These are phyloP conservation scores for Archilochus colubris DNA, from an alignment of 2,113 vertebrate genomes.

Conservation along the genomic window DNA sequence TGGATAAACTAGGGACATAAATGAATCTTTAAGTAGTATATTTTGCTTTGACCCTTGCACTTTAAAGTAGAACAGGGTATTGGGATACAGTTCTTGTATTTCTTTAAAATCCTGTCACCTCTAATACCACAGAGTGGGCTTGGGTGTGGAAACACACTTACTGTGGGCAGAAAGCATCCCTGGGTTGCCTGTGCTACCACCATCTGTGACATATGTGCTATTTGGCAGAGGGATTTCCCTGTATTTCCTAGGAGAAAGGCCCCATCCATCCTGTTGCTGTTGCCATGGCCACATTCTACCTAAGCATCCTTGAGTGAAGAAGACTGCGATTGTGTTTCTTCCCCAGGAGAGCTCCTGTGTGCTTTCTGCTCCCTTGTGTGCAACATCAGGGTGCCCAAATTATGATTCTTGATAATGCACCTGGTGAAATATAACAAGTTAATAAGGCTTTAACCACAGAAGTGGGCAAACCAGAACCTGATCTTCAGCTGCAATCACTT, in stretches of 20 bases:
- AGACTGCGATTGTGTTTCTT: not conserved
- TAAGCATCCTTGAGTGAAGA: not conserved
- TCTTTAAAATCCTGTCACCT: not conserved
- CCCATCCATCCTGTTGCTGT: conserved; percentile 29
- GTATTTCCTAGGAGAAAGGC: not conserved
- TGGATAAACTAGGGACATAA: not conserved
- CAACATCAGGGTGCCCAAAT: not conserved
- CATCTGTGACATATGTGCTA: not conserved
- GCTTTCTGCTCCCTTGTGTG: not conserved
- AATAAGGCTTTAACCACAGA: not conserved
- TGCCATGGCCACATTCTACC: conserved; percentile 44
- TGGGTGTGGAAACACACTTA: not conserved
- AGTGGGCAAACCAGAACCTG: not conserved
- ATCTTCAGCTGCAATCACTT: not conserved
- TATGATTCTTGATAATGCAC: not conserved
- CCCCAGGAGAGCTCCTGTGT: not conserved
- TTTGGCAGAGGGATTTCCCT: conserved; percentile 44
- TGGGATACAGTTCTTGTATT: not conserved
- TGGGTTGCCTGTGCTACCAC: not conserved
- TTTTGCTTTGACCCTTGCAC: not conserved
- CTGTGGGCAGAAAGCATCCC: conserved; percentile 27
- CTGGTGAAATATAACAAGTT: not conserved
- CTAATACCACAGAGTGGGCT: not conserved
- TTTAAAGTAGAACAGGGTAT: not conserved
- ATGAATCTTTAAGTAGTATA: not conserved